These are phyloP conservation scores for Perizoma affinitatum DNA, from an alignment of 2,888 invertebrate species.

Conservation along the genomic window DNA sequence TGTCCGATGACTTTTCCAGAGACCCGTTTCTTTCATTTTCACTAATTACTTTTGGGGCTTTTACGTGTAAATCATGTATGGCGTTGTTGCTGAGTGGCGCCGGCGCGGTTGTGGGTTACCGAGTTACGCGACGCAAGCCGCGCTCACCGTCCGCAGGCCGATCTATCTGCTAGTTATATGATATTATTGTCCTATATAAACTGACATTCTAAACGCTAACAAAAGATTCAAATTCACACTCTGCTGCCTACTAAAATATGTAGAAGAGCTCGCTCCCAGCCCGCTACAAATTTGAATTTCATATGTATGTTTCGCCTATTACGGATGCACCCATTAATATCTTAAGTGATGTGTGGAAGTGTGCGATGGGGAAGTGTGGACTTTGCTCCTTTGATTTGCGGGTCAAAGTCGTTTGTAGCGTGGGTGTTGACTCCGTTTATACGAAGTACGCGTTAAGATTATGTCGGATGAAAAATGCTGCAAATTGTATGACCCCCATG, in stretches of 20 bases:
- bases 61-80: conserved; percentile 70
- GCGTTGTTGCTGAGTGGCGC: conserved; percentile 6
- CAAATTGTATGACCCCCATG: conserved; percentile 80
- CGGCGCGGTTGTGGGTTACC: conserved; percentile 13
- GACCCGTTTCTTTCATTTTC: conserved; percentile 77
- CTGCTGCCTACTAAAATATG: conserved; percentile 83
- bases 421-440: conserved; percentile 57
- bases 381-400: conserved; percentile 49
- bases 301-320: conserved; percentile 84
- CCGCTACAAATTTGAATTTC: conserved; percentile 83
- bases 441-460: conserved; percentile 75
- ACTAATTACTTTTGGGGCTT: conserved; percentile 80
- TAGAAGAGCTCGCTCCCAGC: conserved; percentile 79
- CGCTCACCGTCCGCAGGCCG: conserved; percentile 25
- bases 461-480: conserved; percentile 78
- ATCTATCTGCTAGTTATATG: conserved; percentile 57
- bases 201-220: conserved; percentile 77
- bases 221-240: conserved; percentile 84
- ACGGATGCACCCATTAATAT: conserved; percentile 84
- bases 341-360: conserved; percentile 79
- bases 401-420: conserved; percentile 39
- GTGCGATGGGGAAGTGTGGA: conserved; percentile 54
- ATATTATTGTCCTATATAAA: conserved; percentile 66
- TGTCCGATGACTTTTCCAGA: conserved; percentile 81
- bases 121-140: background rate